phyloP scores from a whole-genome alignment of 2,797 vertebrate species.

The Psittacula echo region DNA sequence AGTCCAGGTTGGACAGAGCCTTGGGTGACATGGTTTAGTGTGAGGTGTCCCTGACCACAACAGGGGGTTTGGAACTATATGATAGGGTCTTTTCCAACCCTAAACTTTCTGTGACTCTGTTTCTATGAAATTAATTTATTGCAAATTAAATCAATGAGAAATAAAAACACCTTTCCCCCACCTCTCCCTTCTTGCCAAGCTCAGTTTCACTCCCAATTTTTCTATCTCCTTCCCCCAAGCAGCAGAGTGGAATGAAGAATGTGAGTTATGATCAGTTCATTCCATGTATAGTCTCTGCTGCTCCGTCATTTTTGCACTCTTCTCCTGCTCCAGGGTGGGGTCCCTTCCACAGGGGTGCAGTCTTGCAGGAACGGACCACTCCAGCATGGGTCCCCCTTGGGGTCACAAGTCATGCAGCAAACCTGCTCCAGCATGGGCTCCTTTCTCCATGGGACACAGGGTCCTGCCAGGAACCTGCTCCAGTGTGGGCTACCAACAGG shows the following conservation, averaged over 20 bases:
- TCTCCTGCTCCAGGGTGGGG: background rate
- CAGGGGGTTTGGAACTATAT: background rate
- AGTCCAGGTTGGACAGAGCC: background rate
- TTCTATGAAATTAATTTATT: background rate
- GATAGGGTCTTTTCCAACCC: background rate
- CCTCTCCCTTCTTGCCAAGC: fast-evolving
- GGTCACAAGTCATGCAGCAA: background rate
- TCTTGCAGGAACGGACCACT: background rate
- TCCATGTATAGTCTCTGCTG: fast-evolving
- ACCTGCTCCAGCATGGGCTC: background rate
- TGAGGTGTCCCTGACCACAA: background rate
- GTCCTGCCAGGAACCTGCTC: background rate
- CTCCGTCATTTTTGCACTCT: background rate
- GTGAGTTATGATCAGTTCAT: background rate
- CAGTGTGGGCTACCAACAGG: fast-evolving
- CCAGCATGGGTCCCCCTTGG: fast-evolving
- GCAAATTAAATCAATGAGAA: background rate
- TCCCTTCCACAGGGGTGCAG: too few relatives aligned
- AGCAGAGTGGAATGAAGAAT: fast-evolving
- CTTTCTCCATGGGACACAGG: fast-evolving
- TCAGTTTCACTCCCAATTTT: fast-evolving
- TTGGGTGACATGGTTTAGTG: background rate
- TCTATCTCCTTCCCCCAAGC: fast-evolving
- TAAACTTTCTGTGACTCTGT: background rate
- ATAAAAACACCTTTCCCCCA: background rate